Conservation (phyloP, 92 coral and sea anemone genomes). For the Umimayanthus kanabou region DNA sequence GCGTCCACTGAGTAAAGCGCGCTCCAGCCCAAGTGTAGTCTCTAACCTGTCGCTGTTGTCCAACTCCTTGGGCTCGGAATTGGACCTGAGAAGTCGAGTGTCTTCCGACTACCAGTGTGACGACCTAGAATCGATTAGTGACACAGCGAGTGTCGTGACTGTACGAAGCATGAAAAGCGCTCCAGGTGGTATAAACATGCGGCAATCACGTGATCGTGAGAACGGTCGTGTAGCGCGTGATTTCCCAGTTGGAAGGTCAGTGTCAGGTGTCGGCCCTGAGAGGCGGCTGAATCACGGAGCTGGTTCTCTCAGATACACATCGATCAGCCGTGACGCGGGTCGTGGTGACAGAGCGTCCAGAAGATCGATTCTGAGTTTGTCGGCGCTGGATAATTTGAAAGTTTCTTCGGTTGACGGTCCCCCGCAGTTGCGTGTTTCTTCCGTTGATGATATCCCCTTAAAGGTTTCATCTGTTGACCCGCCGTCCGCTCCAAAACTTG, state of each 20-base stretch:
- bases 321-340: constrained; percentile 6
- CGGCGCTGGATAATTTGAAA: constrained; percentile 34
- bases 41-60: constrained; percentile 78
- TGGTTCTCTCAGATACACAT: constrained; percentile 31
- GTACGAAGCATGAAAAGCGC: constrained; percentile 43
- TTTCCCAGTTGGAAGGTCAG: constrained; percentile 30
- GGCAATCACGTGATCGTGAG: constrained; percentile 19
- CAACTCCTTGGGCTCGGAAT: constrained; percentile 78
- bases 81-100: constrained; percentile 64
- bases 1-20: constrained; percentile 72
- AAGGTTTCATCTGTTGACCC: constrained; percentile 30
- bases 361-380: constrained; percentile 36
- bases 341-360: constrained; percentile 24
- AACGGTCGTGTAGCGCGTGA: constrained; percentile 30
- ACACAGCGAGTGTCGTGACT: constrained; percentile 55
- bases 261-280: constrained; percentile 37
- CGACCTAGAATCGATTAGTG: constrained; percentile 58
- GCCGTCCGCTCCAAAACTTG: constrained; percentile 38
- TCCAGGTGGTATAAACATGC: constrained; percentile 21
- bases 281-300: constrained; percentile 18
- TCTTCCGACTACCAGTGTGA: constrained; percentile 56
- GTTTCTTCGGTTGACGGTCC: constrained; percentile 70
- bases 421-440: constrained; percentile 47
- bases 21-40: constrained; percentile 77
- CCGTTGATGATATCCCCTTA: constrained; percentile 67